Percentiles rank a stretch among this genome's conserved stretches.
phyloP scores from a whole-genome alignment of 2,113 vertebrate species.

The Cyrtonyx montezumae region DNA sequence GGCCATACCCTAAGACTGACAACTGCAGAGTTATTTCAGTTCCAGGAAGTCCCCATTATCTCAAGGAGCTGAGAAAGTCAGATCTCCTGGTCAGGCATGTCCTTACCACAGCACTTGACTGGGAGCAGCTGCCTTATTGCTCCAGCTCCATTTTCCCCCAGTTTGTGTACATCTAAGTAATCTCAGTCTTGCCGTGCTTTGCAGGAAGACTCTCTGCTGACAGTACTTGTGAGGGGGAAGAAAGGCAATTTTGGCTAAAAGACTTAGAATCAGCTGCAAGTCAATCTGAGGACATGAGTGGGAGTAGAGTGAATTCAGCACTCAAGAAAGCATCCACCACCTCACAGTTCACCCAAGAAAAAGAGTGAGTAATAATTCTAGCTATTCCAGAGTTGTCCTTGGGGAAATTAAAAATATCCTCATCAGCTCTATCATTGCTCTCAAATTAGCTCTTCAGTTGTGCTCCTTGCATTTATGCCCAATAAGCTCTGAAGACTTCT shows the following conservation, averaged over 20 bases:
- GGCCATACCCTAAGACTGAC: not conserved
- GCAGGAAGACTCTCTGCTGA: not conserved
- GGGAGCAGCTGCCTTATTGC: not conserved
- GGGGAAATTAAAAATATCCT: constrained; percentile 18
- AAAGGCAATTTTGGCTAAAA: constrained; percentile 19
- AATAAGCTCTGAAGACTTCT: rapidly evolving
- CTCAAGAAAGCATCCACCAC: not conserved
- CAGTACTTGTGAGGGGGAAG: not conserved
- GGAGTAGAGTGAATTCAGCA: constrained; percentile 23
- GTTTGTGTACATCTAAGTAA: not conserved
- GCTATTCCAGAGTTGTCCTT: constrained; percentile 11
- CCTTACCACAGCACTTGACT: rapidly evolving
- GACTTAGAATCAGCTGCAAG: not conserved
- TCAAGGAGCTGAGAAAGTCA: not conserved
- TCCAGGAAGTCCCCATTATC: not conserved
- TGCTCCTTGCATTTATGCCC: not conserved
- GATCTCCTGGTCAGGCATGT: not conserved
- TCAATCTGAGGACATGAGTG: constrained; percentile 17
- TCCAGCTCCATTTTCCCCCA: not conserved
- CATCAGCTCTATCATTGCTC: not conserved
- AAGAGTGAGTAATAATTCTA: constrained; percentile 21
- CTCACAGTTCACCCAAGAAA: not conserved
- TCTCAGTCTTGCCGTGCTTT: constrained; percentile 11
- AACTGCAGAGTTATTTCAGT: not conserved
- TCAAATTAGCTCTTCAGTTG: not conserved